Base-by-base conservation (phyloP, 2,113 vertebrate species). In the Garra rufa region DNA sequence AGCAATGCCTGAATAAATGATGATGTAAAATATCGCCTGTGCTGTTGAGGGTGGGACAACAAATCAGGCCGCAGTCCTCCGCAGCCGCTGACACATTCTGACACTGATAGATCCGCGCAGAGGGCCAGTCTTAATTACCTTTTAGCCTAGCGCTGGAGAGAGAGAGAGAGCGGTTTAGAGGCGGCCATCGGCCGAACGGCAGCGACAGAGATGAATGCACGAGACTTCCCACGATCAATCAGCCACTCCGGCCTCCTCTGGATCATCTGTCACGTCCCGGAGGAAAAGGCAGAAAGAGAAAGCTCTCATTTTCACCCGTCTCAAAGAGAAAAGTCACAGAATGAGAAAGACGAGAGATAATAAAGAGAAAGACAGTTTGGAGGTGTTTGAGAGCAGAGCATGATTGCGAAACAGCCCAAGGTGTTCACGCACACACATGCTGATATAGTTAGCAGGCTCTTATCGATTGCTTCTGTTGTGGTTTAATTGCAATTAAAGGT, bases 401-500 rank as follows among this genome's bases (percentile, higher is more conserved):
- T 76, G 77, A 75, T 14, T 7, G n/a, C 0, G 11, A 10, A 59
- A 55, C 7, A 24, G n/a, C 41, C 43, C 11, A 21, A 41, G 65
- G 34, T 73, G 10, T 57, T 5, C 2, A 1, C 6, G 2, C 15
- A 2, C 11, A 57, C 14, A 30, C 59, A 83, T 67, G 50, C 80
- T 55, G 50, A 82, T 28, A 46, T 5, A 61, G 74, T 26, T 67
- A 84, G 59, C 41, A 30, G 21, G 77, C 28, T 75, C 75, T n/a
- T 90, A 93, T 94, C 85, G 92, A 94, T 94, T 92, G 90, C 92
- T 93, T 93, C 89, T 89, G 86, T 89, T 91, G 90, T 88, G 85
- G 88, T 91, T 84, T 94, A 91, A 94, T 93, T 93, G 93, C 93
- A 92, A 94, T 95, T 94, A 93, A 90, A 92, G 87, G 86, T 87